Percentiles rank a stretch among this genome's conserved stretches.
phyloP scores from a whole-genome alignment of 2,888 invertebrate genomes.

The Aphodius sticticus region DNA sequence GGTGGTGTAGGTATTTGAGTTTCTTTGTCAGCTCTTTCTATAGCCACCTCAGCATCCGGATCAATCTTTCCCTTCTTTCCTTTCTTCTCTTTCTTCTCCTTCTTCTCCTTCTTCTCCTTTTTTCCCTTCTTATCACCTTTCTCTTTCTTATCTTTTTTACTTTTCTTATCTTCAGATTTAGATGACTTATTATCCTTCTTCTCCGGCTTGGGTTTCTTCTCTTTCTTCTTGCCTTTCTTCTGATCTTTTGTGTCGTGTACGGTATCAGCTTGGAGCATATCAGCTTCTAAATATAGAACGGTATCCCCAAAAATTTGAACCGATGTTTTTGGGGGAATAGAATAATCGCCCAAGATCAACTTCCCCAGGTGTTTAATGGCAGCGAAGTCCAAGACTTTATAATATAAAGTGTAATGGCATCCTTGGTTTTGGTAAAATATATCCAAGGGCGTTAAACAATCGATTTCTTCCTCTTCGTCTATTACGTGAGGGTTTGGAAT shows the following conservation, averaged over 20 bases:
- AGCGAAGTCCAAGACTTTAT: constrained; percentile 64
- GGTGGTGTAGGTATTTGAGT: constrained; percentile 52
- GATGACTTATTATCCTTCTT: constrained; percentile 24
- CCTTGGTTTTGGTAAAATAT: constrained; percentile 67
- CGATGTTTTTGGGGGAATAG: constrained; percentile 55
- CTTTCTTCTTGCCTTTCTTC: constrained; percentile 40
- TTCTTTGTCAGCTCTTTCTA: constrained; percentile 51
- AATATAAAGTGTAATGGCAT: constrained; percentile 68
- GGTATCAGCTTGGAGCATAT: constrained; percentile 32
- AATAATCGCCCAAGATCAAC: constrained; percentile 57
- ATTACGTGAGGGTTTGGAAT: constrained; percentile 13
- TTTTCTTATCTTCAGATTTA: constrained; percentile 32
- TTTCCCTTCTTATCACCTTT: constrained; percentile 39
- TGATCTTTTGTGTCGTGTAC: constrained; percentile 35
- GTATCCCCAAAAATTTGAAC: constrained; percentile 58
- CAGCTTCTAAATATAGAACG: constrained; percentile 45
- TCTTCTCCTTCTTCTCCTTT: constrained; percentile 32
- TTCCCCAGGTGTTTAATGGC: constrained; percentile 62
- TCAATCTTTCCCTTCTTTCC: constrained; percentile 39
- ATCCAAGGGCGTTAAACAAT: constrained; percentile 64
- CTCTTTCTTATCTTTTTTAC: constrained; percentile 32
- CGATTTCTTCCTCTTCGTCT: constrained; percentile 45
- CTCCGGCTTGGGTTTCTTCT: constrained; percentile 32
- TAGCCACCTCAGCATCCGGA: constrained; percentile 36
- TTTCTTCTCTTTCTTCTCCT: constrained; percentile 40